Conservation (phyloP, 2,113 vertebrate species). For the Chascanopsetta lugubris region DNA sequence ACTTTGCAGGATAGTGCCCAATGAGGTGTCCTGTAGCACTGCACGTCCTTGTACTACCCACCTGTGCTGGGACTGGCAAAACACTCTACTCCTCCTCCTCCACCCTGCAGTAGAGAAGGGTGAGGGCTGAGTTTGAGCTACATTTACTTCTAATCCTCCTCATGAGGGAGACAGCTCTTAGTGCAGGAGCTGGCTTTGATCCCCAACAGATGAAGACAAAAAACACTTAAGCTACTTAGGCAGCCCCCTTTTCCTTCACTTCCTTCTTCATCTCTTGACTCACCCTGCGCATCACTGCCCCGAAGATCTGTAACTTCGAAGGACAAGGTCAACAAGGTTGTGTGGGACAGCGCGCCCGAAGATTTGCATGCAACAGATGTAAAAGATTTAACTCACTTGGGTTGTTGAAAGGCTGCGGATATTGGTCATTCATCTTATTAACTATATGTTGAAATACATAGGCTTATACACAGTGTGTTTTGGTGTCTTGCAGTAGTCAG, state of each 20-base stretch:
- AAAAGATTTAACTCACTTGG: conserved; percentile 7
- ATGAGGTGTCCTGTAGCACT: conserved; percentile 42
- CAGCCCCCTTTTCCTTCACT: conserved; percentile 57
- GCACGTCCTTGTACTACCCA: conserved; percentile 33
- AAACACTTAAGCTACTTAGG: conserved; percentile 69
- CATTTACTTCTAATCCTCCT: conserved; percentile 75
- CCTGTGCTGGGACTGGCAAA: conserved; percentile 48
- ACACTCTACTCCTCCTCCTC: not conserved
- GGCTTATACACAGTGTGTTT: not conserved
- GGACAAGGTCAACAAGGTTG: conserved; percentile 62
- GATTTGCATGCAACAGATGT: conserved; percentile 18
- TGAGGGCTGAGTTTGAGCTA: conserved; percentile 17
- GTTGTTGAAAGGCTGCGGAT: not conserved
- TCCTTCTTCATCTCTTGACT: conserved; percentile 60
- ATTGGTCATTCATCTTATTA: not conserved
- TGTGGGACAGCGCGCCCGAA: conserved; percentile 20
- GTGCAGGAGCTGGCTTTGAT: conserved; percentile 69
- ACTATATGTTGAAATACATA: not conserved
- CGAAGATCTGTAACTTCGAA: conserved; percentile 28
- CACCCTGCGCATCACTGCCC: conserved; percentile 49
- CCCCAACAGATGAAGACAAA: conserved; percentile 67
- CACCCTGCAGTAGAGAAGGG: conserved; percentile 15
- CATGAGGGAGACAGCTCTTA: conserved; percentile 62
- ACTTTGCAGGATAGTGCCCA: conserved; percentile 52
- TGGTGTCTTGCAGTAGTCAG: conserved; percentile 19